Percentiles rank a stretch among this genome's conserved stretches.
These are phyloP conservation scores for Eurystomus glaucurus DNA, from an alignment of 2,797 vertebrate genomes.

Conservation along the genomic window DNA sequence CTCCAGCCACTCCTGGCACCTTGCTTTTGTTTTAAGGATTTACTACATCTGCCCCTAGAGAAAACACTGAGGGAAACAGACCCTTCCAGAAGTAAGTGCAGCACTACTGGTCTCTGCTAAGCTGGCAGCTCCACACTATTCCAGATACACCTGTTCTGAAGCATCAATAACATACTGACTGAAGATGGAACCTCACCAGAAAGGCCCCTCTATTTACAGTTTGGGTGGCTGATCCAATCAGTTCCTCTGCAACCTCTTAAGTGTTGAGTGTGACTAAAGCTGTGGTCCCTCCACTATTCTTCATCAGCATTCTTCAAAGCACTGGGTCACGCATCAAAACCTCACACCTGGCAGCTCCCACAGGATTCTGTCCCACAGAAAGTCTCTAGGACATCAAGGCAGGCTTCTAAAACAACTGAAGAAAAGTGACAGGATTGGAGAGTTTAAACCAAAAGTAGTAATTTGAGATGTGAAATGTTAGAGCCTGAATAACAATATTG, in stretches of 20 bases:
- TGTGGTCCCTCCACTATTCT: neutral
- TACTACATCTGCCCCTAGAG: neutral
- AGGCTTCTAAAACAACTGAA: neutral
- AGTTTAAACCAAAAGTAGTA: no score
- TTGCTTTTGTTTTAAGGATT: neutral
- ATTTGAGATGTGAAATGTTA: no score
- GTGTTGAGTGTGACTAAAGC: neutral
- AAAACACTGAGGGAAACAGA: neutral
- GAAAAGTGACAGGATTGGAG: neutral
- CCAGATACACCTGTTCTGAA: neutral
- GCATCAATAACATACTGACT: neutral
- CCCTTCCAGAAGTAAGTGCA: neutral
- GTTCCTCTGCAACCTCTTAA: neutral
- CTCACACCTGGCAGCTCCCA: neutral
- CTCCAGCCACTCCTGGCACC: neutral
- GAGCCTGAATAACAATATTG: neutral
- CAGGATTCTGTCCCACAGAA: neutral
- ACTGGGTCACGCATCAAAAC: neutral
- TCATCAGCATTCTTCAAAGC: neutral
- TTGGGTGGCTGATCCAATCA: neutral
- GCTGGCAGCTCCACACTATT: neutral
- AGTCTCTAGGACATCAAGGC: neutral
- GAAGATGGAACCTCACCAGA: neutral
- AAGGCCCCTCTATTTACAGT: neutral
- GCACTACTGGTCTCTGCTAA: neutral